Percentiles rank a stretch among this genome's conserved stretches.
Conservation (phyloP, 2,113 vertebrate genomes). For the Sprattus sprattus region DNA sequence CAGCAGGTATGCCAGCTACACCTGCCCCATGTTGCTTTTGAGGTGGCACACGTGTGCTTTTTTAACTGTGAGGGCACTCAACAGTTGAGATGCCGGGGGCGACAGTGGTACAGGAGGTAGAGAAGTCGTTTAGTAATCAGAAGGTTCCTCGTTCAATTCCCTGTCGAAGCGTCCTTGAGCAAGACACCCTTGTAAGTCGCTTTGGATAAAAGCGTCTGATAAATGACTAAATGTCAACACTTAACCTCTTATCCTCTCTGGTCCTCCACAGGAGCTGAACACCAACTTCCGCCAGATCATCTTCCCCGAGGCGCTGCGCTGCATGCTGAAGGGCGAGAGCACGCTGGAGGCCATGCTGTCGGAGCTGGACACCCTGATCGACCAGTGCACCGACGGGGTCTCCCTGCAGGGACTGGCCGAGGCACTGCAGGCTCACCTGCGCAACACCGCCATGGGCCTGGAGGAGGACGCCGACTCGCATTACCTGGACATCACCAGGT, state of each 20-base stretch:
- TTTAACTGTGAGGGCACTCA: no score
- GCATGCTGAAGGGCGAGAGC: constrained; percentile 91
- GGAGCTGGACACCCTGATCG: constrained; percentile 89
- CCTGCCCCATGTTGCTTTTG: no score
- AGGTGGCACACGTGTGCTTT: no score
- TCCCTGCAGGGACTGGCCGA: constrained; percentile 85
- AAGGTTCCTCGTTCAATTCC: no score
- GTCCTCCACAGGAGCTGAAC: constrained; percentile 85
- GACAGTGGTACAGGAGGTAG: no score
- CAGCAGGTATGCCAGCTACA: no score
- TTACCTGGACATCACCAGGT: constrained; percentile 91
- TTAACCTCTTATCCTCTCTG: neutral
- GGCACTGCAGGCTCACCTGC: constrained; percentile 82
- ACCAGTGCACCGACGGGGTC: constrained; percentile 89
- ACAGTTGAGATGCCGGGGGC: no score
- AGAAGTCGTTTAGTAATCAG: no score
- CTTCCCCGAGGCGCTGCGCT: constrained; percentile 94
- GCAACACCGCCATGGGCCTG: constrained; percentile 81
- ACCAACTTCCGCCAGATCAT: constrained; percentile 98
- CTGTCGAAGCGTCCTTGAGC: no score
- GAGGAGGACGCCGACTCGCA: constrained; percentile 86
- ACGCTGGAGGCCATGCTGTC: constrained; percentile 92
- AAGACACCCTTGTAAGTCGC: no score
- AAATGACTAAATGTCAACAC: no score
- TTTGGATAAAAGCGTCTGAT: no score